A percentile compares a stretch with the other conserved stretches of the same genome.
These are phyloP conservation scores for Lasiurus cinereus DNA, from an alignment of 2,113 vertebrate genomes.

Conservation along the genomic window DNA sequence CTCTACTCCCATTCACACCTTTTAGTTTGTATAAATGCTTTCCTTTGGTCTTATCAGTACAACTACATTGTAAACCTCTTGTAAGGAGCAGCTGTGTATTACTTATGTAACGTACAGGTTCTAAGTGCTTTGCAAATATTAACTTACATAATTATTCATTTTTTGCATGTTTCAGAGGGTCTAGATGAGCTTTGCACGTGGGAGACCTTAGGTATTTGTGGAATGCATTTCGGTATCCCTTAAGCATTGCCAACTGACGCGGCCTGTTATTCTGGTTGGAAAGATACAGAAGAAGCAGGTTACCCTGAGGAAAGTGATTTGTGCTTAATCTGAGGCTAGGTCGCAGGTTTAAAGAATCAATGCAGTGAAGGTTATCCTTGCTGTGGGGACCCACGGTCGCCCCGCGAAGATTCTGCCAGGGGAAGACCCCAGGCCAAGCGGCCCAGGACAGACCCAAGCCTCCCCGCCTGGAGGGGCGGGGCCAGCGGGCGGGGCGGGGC, in stretches of 20 bases:
- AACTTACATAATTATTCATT: slow-evolving; percentile 12
- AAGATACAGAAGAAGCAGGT: neutral
- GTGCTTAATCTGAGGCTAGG: neutral
- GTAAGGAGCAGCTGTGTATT: neutral
- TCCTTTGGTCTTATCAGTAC: neutral
- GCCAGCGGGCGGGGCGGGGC: neutral
- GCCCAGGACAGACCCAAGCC: rapidly evolving
- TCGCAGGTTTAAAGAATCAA: neutral
- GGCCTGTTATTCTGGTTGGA: neutral
- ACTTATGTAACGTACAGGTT: neutral
- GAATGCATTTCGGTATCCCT: neutral
- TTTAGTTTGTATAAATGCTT: neutral
- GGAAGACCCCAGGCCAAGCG: rapidly evolving
- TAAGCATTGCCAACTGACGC: slow-evolving; percentile 19
- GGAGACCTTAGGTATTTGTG: slow-evolving; percentile 41
- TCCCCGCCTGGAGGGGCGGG: no score
- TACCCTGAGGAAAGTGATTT: neutral
- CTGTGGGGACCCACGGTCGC: rapidly evolving
- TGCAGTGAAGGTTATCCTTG: neutral
- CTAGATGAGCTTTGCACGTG: neutral
- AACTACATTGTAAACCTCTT: neutral
- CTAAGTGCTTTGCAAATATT: slow-evolving; percentile 47
- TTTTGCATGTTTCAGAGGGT: neutral
- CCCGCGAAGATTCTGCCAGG: neutral
- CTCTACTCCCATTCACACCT: neutral